phyloP scores from a whole-genome alignment of 64 coral and sea anemone genomes.

The Porites lutea region DNA sequence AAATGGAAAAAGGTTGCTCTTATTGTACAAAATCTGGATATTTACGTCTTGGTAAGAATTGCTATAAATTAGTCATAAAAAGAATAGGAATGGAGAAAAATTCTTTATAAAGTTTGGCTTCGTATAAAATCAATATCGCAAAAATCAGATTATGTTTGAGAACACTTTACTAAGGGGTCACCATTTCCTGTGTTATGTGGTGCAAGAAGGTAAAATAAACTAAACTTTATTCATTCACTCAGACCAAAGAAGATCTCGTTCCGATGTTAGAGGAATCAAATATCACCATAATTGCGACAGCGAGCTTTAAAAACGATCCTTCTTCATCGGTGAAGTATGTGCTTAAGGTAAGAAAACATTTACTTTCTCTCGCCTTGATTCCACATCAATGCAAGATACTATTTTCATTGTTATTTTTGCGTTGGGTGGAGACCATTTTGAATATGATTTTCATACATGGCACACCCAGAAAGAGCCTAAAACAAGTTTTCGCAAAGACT shows the following conservation, averaged over 20 bases:
- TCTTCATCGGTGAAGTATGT: constrained; percentile 47
- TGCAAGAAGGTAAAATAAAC: not conserved
- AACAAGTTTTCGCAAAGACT: too few relatives aligned
- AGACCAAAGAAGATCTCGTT: constrained; percentile 73
- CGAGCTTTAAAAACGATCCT: constrained; percentile 57
- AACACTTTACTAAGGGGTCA: too few relatives aligned
- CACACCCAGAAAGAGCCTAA: too few relatives aligned
- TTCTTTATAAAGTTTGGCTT: too few relatives aligned
- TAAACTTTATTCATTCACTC: not conserved
- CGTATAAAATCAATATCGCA: too few relatives aligned
- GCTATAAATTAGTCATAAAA: not conserved
- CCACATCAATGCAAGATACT: too few relatives aligned
- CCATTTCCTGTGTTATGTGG: not conserved
- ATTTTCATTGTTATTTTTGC: too few relatives aligned
- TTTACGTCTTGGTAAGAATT: constrained; percentile 62
- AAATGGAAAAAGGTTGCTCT: constrained; percentile 69
- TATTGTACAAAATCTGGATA: constrained; percentile 51
- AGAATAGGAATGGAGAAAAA: too few relatives aligned
- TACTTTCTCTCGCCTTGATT: too few relatives aligned
- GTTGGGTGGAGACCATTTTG: too few relatives aligned
- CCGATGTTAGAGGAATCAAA: constrained; percentile 35
- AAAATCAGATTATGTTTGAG: too few relatives aligned
- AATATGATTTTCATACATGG: too few relatives aligned
- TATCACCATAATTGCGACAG: constrained; percentile 57
- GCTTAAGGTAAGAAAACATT: constrained; percentile 29